phyloP scores from a whole-genome alignment of 1,140 invertebrate species.

The Drosophila teissieri region DNA sequence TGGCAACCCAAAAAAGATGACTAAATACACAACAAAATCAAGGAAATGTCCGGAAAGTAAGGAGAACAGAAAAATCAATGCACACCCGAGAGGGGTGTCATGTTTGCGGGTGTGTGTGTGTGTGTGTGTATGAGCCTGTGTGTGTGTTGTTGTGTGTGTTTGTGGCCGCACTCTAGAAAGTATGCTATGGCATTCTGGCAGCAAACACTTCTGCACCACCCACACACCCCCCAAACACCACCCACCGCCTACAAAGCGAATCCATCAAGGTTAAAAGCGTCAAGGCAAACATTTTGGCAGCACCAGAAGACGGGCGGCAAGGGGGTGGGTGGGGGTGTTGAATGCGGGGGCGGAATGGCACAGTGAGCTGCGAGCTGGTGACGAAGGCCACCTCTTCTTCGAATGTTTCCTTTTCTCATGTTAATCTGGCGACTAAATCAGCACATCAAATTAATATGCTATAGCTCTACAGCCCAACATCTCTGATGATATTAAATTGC shows the following conservation, averaged over 20 bases:
- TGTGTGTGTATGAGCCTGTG: slow-evolving; percentile 5
- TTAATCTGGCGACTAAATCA: too few species aligned
- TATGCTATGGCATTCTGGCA: slow-evolving; percentile 63
- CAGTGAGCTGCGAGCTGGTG: not conserved
- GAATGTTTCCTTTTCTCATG: too few species aligned
- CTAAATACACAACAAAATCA: slow-evolving; percentile 36
- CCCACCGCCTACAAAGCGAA: slow-evolving; percentile 33
- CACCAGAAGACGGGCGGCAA: slow-evolving; percentile 4
- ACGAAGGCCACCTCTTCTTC: too few species aligned
- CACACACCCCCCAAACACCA: not conserved
- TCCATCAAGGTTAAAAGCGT: slow-evolving; percentile 72
- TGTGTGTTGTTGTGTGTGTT: slow-evolving; percentile 4
- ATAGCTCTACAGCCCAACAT: too few species aligned
- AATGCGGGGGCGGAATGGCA: not conserved
- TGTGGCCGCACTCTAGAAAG: slow-evolving; percentile 54
- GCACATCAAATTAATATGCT: too few species aligned
- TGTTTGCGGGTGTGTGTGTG: slow-evolving; percentile 2
- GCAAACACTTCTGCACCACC: slow-evolving; percentile 11
- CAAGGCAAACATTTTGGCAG: slow-evolving; percentile 72
- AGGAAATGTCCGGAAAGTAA: not conserved
- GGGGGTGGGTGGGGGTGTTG: not conserved
- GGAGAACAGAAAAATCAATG: slow-evolving; percentile 54
- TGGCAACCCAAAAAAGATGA: slow-evolving; percentile 29
- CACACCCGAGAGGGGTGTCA: slow-evolving; percentile 13
- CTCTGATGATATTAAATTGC: too few species aligned